Base-by-base conservation (phyloP, 64 coral and sea anemone species). In the Montipora cactus region DNA sequence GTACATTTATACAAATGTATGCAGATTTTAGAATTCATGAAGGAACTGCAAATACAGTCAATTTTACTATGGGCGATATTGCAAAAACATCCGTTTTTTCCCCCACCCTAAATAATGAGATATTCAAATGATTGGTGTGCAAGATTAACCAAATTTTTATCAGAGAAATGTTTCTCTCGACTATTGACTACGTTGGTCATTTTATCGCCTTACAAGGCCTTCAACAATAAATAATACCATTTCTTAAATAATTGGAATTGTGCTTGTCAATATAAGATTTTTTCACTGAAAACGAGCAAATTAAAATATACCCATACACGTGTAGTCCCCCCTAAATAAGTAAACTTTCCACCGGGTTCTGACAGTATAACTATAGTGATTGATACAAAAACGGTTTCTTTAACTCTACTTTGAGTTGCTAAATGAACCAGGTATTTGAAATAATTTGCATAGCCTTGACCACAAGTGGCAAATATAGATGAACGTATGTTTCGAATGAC, bases 141-240 rank as follows among this genome's bases (percentile, higher is more conserved):
- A 64, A 3, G 9, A 64, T 64, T 0, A 64, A 11, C 5, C 52
- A 55, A 55, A 5, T 55, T 74, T 10, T 8, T 74, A n/a, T 4
- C 20, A 74, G 19, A 44, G 19, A 21, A 11, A 5, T 12, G 19
- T 58, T 81, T 80, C 7, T 53, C 15, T n/a, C 50, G 52, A 4
- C 37, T 45, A 2, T 8, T 52, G 14, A 10, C 23, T 16, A 59
- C 58, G 14, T 79, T 53, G 7, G 18, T 7, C 59, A 86, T 22
- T 86, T 86, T 70, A 86, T 71, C n/a, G 44, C 46, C 82, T 19
- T 14, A 20, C 46, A 71, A 71, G 82, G 64, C 46, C 9, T 46
- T 22, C 47, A 7, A 72, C 46, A 86, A 86, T 86, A 86, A 86
- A 86, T 86, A 86, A 70, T 50, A 71, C 3, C 46, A 49, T 62